Base-by-base conservation (phyloP, 2,797 vertebrate genomes). In the Sternarchorhynchus goeldii region DNA sequence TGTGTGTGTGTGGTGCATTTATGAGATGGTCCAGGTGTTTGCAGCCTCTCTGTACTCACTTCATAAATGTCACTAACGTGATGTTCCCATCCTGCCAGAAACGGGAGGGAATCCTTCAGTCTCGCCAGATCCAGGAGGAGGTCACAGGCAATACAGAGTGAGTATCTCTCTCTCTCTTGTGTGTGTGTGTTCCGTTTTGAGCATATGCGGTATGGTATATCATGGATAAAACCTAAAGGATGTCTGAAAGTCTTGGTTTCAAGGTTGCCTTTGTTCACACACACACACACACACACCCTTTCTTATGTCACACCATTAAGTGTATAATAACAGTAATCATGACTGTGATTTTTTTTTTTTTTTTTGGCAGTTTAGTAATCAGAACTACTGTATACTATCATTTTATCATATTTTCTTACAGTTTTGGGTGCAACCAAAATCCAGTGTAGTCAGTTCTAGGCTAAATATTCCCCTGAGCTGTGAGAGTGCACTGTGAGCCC, bases 81-180 rank as follows among this genome's bases (percentile, higher is more conserved):
- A 17, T 68, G 14, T 58, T 68, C 20, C 59, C 69, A 75, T 80
- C 77, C 60, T 87, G 91, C 83, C 91, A 99, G 97, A 99, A 99
- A 93, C 91, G 97, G 90, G 97, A 98, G 89, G 97, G 97, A 86
- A 96, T 98, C 90, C 95, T 99, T 68, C 97, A 99, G 89, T 97
- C 96, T 74, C 94, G 95, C 85, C 97, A 99, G 88, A 94, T 99
- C 86, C 96, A 97, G 86, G 97, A 99, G 92, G 96, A 99, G 92
- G 98, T 99, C 92, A 99, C 98, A 73, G 95, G 96, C 84, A 98
- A 99, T 92, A 99, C 96, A 45, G 98, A 99, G 98, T 99, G 93
- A 91, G 97, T 95, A 86, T 85, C 12, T 1, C 17, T 57, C 56
- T 20, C 29, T 1, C 59, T 1, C 34, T 39, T 18, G 2, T 18